phyloP scores from a whole-genome alignment of 2,113 vertebrate genomes.

The Alligator sinensis region DNA sequence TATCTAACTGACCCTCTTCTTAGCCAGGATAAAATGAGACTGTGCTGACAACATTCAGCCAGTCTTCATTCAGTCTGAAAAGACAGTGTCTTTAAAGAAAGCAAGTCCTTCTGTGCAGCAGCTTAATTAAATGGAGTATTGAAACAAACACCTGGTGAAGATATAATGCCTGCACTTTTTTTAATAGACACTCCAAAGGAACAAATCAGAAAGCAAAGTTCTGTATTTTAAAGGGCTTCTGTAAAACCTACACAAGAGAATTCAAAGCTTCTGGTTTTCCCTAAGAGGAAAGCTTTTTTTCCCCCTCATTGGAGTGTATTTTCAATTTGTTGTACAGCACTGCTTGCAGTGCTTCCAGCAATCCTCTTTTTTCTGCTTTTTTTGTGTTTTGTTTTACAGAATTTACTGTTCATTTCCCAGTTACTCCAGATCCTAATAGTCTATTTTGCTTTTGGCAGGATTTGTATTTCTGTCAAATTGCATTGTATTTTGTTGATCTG shows the following conservation, averaged over 20 bases:
- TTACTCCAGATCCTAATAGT: conserved; percentile 71
- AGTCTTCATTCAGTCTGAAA: not conserved
- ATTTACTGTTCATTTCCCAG: conserved; percentile 72
- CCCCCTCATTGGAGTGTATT: not conserved
- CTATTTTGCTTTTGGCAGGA: conserved; percentile 77
- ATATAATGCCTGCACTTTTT: not conserved
- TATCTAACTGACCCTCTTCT: not conserved
- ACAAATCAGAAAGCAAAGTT: not conserved
- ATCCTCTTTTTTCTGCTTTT: conserved; percentile 30
- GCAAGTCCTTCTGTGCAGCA: not conserved
- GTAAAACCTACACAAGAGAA: not conserved
- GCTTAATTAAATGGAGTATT: not conserved
- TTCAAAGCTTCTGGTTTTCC: not conserved
- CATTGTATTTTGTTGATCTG: conserved; percentile 76
- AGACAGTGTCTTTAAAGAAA: not conserved
- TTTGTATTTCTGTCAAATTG: conserved; percentile 80
- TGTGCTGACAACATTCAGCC: rapidly evolving
- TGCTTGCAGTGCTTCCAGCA: not conserved
- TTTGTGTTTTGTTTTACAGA: not conserved
- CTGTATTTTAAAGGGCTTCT: not conserved
- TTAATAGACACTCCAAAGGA: not conserved
- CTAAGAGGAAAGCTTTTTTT: not conserved
- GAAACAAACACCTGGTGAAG: conserved; percentile 35
- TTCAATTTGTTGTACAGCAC: conserved; percentile 48
- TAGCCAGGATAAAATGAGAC: rapidly evolving